Evolutionary conservation across 1,140 invertebrate species (phyloP).

Genomic region (Drosophila virilis): DNA sequence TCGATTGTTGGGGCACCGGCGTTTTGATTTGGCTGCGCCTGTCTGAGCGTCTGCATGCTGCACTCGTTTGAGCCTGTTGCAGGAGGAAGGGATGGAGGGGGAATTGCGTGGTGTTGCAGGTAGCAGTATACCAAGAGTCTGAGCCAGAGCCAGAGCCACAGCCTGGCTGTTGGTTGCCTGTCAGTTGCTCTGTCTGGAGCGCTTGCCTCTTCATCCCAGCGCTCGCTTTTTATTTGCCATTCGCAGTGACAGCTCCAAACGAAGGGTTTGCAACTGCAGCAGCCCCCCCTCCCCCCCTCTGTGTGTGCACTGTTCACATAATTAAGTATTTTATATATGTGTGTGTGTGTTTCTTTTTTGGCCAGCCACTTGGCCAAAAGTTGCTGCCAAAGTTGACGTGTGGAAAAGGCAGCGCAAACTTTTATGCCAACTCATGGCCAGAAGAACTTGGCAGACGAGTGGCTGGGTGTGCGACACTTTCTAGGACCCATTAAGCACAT

Average conservation of each 20-base stretch:
- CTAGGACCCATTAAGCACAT: conserved; percentile 24
- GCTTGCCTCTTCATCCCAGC: conserved; percentile 2
- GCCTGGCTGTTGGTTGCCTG: conserved; percentile 14
- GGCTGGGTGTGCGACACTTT: conserved; percentile 36
- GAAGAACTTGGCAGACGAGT: conserved; percentile 46
- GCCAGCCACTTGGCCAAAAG: conserved; percentile 12
- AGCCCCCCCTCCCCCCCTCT: neutral
- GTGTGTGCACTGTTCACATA: conserved; percentile 19
- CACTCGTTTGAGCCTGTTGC: conserved; percentile 9
- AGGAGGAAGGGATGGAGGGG: neutral
- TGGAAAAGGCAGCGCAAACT: conserved; percentile 32
- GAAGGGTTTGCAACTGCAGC: conserved; percentile 22
- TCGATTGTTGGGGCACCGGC: conserved; percentile 44
- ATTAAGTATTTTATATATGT: conserved; percentile 37
- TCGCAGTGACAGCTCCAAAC: conserved; percentile 33
- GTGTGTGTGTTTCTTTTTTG: neutral
- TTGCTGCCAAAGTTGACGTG: conserved; percentile 40
- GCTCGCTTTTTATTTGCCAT: conserved; percentile 26
- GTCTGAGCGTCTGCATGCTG: conserved; percentile 43
- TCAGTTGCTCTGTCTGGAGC: conserved; percentile 17
- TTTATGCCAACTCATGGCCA: conserved; percentile 44
- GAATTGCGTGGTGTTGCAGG: conserved; percentile 31
- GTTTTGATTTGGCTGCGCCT: conserved; percentile 50
- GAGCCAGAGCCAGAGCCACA: conserved; percentile 4
- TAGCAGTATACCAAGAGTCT: conserved; percentile 4